Evolutionary conservation across 2,888 invertebrate genomes (phyloP).

Genomic region (Trissolcus japonicus): DNA sequence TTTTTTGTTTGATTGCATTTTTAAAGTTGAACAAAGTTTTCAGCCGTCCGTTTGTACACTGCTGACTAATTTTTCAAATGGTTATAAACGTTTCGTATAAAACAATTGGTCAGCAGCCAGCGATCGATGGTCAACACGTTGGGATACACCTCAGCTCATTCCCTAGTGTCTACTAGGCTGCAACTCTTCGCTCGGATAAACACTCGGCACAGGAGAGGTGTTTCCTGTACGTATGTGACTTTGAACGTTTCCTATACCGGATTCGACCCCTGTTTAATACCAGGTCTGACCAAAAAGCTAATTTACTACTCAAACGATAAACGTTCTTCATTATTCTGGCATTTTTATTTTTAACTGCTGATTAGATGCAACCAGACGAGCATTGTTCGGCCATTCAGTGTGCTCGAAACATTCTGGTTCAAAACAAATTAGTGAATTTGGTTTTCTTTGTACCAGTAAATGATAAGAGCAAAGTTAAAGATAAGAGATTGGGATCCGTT

Average conservation of each 20-base stretch:
- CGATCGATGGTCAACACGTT: slow-evolving; percentile 34
- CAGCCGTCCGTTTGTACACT: background rate
- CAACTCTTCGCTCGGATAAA: slow-evolving; percentile 44
- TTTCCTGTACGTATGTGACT: slow-evolving; percentile 32
- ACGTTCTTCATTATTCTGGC: slow-evolving; percentile 5
- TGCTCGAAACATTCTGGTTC: no score
- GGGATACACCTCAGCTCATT: slow-evolving; percentile 37
- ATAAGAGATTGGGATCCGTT: slow-evolving; percentile 1
- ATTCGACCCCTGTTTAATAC: slow-evolving; percentile 16
- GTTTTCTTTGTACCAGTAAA: no score
- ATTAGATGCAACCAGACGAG: no score
- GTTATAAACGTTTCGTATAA: slow-evolving; percentile 35
- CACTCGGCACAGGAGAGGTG: slow-evolving; percentile 37
- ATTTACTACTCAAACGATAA: slow-evolving; percentile 6
- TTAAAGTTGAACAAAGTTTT: no score
- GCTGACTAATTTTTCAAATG: slow-evolving; percentile 20
- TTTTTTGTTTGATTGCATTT: no score
- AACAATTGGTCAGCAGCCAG: slow-evolving; percentile 43
- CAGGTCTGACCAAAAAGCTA: background rate
- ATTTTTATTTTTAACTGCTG: no score
- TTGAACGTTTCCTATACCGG: slow-evolving; percentile 27
- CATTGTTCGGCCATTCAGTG: no score
- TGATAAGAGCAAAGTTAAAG: background rate
- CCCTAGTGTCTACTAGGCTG: slow-evolving; percentile 36
- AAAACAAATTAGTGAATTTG: no score